Evolutionary conservation across 2,113 vertebrate species (phyloP).

Genomic region (Cygnus buccinator): DNA sequence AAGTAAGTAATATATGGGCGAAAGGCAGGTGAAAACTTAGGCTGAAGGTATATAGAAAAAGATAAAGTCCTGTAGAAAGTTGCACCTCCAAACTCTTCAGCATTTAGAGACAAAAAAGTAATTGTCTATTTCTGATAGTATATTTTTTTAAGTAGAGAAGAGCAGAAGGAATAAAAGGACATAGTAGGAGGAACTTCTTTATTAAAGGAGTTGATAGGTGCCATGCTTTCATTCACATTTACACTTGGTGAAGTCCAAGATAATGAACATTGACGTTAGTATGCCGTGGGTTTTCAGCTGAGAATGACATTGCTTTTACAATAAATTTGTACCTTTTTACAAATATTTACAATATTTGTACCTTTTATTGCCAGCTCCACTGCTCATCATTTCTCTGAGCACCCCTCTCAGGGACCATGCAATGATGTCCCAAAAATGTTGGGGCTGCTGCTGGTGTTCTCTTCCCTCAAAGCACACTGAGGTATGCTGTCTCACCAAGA

Average conservation of each 20-base stretch:
- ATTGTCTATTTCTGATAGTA: background rate
- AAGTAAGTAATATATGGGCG: background rate
- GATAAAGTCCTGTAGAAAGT: background rate
- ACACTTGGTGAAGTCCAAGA: background rate
- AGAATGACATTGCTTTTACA: background rate
- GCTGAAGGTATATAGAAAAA: background rate
- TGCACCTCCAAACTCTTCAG: background rate
- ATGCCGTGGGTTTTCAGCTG: background rate
- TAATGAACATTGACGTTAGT: background rate
- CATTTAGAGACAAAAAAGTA: background rate
- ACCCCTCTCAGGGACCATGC: background rate
- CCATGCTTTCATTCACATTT: background rate
- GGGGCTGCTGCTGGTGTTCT: background rate
- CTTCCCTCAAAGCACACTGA: background rate
- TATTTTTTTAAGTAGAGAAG: background rate
- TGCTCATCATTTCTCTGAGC: background rate
- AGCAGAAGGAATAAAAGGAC: background rate
- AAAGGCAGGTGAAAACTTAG: background rate
- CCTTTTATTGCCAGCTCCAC: background rate
- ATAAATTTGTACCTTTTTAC: no score
- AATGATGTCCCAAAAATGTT: background rate
- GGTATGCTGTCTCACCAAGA: background rate
- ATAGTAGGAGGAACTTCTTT: background rate
- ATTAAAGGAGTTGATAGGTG: background rate
- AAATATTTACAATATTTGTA: background rate